phyloP scores from a whole-genome alignment of 2,888 invertebrate genomes.

The Lycia hirtaria region DNA sequence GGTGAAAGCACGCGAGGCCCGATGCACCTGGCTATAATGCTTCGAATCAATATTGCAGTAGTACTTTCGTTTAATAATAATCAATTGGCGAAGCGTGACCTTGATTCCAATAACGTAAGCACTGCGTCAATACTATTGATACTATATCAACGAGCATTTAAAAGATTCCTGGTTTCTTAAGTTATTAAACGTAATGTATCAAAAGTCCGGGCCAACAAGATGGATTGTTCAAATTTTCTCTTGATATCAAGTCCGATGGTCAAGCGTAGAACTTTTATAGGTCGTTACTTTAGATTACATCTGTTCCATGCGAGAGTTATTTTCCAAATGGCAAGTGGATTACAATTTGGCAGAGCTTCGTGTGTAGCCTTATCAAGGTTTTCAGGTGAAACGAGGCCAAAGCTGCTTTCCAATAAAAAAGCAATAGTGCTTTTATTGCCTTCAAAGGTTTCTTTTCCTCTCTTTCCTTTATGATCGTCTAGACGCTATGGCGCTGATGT shows the following conservation, averaged over 20 bases:
- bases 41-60: conserved; percentile 44
- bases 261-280: conserved; percentile 8
- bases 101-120: conserved; percentile 38
- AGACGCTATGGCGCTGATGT: conserved; percentile 17
- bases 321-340: conserved; percentile 8
- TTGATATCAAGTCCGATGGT: background rate
- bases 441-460: conserved; percentile 1
- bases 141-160: background rate
- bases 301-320: background rate
- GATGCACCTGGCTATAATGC: conserved; percentile 40
- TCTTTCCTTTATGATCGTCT: conserved; percentile 12
- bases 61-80: conserved; percentile 43
- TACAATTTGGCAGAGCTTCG: conserved; percentile 22
- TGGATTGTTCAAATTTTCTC: conserved; percentile 1
- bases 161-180: background rate
- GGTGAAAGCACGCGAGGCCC: conserved; percentile 30
- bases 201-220: background rate
- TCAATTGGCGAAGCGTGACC: conserved; percentile 43
- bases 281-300: conserved; percentile 11
- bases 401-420: conserved; percentile 13
- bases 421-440: background rate
- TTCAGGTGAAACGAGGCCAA: conserved; percentile 16
- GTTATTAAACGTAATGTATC: conserved; percentile 11
- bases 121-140: conserved; percentile 24
- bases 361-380: conserved; percentile 12